Conservation (phyloP, 2,797 vertebrate species). For the Choloepus didactylus region DNA sequence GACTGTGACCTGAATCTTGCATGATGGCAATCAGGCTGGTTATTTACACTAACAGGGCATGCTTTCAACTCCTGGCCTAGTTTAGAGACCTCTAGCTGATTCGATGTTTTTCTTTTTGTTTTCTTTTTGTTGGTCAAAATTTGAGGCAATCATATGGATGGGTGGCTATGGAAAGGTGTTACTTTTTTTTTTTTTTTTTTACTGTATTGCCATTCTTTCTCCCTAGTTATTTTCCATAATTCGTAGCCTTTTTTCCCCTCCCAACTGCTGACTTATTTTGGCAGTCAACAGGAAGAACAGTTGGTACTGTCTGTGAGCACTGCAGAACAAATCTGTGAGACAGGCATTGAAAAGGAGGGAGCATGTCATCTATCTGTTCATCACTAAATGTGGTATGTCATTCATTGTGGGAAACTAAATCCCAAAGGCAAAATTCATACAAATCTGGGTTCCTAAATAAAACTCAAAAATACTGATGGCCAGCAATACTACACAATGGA, state of each 20-base stretch:
- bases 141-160: not conserved
- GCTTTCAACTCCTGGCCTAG: not conserved
- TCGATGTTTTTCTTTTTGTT: not conserved
- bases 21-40: not conserved
- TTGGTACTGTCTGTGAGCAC: conserved; percentile 68
- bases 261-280: conserved; percentile 68
- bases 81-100: not conserved
- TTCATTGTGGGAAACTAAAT: not conserved
- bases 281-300: conserved; percentile 70
- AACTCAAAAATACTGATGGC: not conserved
- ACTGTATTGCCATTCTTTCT: not conserved
- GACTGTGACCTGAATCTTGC: rapidly evolving
- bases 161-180: not conserved
- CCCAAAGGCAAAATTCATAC: not conserved
- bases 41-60: rapidly evolving
- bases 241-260: not conserved
- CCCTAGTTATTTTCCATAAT: conserved; percentile 56
- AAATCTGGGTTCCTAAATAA: not conserved
- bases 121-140: not conserved
- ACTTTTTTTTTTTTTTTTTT: not conserved
- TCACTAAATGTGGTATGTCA: not conserved
- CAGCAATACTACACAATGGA: not conserved
- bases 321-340: conserved; percentile 50
- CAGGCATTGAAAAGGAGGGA: not conserved
- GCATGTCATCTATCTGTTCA: conserved; percentile 40